These are phyloP conservation scores for Erythrocercus mccallii DNA, from an alignment of 2,113 vertebrate species.

Conservation along the genomic window DNA sequence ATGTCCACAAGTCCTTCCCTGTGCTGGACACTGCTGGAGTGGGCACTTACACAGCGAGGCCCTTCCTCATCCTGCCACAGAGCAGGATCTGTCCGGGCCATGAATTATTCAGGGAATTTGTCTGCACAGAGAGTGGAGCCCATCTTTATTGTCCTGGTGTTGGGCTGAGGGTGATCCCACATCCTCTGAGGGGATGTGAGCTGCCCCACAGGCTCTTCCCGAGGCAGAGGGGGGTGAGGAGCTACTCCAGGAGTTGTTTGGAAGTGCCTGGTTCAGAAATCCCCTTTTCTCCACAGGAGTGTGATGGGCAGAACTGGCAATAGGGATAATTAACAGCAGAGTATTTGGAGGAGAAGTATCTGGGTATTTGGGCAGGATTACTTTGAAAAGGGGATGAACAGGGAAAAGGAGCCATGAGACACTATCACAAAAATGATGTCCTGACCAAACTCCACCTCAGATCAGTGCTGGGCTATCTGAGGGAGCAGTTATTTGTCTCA, in stretches of 20 bases:
- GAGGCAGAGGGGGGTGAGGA: neutral
- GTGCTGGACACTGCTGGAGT: neutral
- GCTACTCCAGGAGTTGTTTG: neutral
- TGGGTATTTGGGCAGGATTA: neutral
- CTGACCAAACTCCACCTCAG: neutral
- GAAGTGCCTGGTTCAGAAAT: neutral
- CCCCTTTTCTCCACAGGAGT: neutral
- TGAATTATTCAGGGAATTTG: neutral
- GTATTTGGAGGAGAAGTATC: neutral
- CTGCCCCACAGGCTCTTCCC: neutral
- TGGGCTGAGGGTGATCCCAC: neutral
- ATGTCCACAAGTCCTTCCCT: neutral
- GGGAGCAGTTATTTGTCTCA: neutral
- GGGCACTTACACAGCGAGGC: neutral
- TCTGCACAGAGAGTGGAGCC: neutral
- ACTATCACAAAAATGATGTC: neutral
- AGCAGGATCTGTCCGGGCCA: neutral
- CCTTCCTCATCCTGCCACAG: neutral
- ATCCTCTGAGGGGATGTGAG: neutral
- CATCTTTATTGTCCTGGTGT: neutral
- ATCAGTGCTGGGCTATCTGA: neutral
- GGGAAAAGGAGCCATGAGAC: neutral
- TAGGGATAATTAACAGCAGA: neutral
- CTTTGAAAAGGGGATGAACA: neutral
- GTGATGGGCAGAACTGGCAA: neutral